These are phyloP conservation scores for Trogon melanurus DNA, from an alignment of 2,113 vertebrate species.

Conservation along the genomic window DNA sequence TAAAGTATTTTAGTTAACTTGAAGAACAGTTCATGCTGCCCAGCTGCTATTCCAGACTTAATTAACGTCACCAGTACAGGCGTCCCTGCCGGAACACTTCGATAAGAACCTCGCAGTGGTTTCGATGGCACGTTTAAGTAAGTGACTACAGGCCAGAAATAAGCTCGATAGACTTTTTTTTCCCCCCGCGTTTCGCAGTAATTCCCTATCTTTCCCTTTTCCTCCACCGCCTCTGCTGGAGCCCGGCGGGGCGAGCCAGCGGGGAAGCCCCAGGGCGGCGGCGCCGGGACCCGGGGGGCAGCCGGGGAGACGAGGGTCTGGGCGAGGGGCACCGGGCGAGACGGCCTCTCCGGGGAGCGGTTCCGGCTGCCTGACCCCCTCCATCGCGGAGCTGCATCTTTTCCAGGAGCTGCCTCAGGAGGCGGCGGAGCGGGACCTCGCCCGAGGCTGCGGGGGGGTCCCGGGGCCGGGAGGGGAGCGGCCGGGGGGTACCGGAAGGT, in stretches of 20 bases:
- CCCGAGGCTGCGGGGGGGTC: not conserved
- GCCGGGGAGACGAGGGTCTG: not conserved
- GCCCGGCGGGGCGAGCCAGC: not conserved
- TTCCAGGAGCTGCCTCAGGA: not conserved
- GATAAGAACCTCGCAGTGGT: not conserved
- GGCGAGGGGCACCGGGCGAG: not conserved
- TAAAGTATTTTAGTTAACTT: not conserved
- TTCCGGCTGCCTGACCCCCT: not conserved
- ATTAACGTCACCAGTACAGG: not conserved
- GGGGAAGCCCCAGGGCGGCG: not conserved
- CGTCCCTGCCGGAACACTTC: not conserved
- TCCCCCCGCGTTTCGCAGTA: fast-evolving
- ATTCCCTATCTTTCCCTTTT: not conserved
- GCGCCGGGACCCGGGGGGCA: not conserved
- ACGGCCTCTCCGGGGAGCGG: not conserved
- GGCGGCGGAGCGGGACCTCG: not conserved
- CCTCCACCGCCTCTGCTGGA: fast-evolving
- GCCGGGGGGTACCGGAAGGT: not conserved
- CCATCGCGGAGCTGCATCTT: not conserved
- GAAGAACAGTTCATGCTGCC: not conserved
- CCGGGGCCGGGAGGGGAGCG: not conserved
- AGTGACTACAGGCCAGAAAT: not conserved
- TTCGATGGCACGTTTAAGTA: not conserved
- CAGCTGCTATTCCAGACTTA: not conserved
- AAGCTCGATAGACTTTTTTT: fast-evolving